phyloP scores from a whole-genome alignment of 2,797 vertebrate genomes.

The Mormyrus proboscirostris region DNA sequence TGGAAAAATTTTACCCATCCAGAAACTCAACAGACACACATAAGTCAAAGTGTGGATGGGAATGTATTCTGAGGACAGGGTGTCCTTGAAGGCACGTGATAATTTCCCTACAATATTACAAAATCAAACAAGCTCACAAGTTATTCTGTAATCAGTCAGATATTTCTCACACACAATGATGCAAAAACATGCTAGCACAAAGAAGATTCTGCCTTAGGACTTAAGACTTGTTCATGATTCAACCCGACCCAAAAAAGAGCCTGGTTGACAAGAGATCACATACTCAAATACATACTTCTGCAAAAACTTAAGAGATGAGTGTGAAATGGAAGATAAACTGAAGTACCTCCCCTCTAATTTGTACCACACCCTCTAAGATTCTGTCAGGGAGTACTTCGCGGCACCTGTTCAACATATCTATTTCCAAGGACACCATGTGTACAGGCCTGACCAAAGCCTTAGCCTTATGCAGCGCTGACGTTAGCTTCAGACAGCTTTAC shows the following conservation, averaged over 20 bases:
- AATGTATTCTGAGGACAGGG: background rate
- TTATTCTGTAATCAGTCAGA: background rate
- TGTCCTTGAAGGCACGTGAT: background rate
- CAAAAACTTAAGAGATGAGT: background rate
- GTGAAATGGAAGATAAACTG: background rate
- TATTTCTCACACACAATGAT: background rate
- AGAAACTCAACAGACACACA: background rate
- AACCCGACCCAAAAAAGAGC: background rate
- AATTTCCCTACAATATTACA: background rate
- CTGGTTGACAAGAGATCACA: background rate
- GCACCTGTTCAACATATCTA: slow-evolving; percentile 5
- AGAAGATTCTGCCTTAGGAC: background rate
- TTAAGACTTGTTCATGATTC: background rate
- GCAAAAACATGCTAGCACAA: background rate
- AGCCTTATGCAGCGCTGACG: background rate
- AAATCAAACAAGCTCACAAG: background rate
- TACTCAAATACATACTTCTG: background rate
- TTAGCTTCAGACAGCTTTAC: background rate
- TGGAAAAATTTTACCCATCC: background rate
- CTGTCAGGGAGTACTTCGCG: background rate
- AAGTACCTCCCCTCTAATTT: background rate
- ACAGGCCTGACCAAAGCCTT: background rate
- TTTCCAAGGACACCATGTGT: background rate
- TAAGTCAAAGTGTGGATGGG: background rate
- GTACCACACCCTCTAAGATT: background rate